These are phyloP conservation scores for Chaunax sp. DNA, from an alignment of 2,797 vertebrate genomes.

Conservation along the genomic window DNA sequence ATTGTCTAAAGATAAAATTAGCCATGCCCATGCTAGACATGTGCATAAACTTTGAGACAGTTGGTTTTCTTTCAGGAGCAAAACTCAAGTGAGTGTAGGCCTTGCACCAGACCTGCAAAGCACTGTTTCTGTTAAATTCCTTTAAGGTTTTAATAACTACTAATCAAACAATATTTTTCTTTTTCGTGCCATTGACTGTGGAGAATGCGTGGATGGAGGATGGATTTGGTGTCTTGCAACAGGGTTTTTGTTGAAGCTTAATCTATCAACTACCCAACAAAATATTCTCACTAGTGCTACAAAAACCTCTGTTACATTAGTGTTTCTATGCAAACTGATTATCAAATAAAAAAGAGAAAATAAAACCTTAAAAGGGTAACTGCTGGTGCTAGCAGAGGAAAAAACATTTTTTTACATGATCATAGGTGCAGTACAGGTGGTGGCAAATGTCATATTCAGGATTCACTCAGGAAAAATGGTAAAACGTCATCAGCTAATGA, in stretches of 20 bases:
- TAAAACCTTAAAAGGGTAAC: background rate
- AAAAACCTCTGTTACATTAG: too few relatives aligned
- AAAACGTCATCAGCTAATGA: too few relatives aligned
- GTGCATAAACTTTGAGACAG: background rate
- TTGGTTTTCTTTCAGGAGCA: background rate
- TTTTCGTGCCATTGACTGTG: background rate
- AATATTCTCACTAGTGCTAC: too few relatives aligned
- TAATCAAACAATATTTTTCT: background rate
- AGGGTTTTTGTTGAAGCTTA: background rate
- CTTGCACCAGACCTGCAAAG: too few relatives aligned
- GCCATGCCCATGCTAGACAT: background rate
- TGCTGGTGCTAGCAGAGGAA: background rate
- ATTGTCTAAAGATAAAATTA: background rate
- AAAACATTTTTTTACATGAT: background rate
- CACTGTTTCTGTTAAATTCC: background rate
- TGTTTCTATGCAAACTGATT: too few relatives aligned
- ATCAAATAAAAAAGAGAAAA: slow-evolving; percentile 3
- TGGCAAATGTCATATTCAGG: too few relatives aligned
- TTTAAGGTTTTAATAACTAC: background rate
- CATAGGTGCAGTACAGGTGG: too few relatives aligned
- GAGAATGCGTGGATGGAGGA: background rate
- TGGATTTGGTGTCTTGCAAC: background rate
- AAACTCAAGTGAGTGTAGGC: background rate
- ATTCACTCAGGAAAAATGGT: slow-evolving; percentile 21
- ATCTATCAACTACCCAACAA: background rate